These are phyloP conservation scores for Chiropotes sagulatus DNA, from an alignment of 2,797 vertebrate genomes.

Conservation along the genomic window DNA sequence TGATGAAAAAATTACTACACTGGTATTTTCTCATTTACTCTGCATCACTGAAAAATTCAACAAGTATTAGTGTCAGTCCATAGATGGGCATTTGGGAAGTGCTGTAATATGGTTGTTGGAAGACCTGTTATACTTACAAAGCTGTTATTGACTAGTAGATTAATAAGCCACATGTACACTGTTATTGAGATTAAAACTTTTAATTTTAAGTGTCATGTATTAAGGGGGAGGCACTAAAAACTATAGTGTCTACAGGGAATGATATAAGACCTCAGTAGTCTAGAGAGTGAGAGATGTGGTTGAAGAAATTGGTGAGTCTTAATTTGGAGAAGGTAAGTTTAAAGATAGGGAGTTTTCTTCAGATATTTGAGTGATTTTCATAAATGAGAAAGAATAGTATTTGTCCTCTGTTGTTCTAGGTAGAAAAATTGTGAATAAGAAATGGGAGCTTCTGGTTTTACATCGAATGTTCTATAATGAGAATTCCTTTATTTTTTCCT, in stretches of 20 bases:
- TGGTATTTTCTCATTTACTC: conserved; percentile 34
- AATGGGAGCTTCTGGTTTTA: conserved; percentile 32
- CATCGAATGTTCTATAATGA: not conserved
- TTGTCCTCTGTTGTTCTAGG: not conserved
- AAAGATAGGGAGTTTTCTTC: not conserved
- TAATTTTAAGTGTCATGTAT: not conserved
- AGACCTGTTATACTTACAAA: not conserved
- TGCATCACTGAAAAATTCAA: not conserved
- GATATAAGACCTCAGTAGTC: not conserved
- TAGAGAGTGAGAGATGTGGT: not conserved
- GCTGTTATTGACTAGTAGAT: not conserved
- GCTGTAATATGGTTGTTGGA: not conserved
- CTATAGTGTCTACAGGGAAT: not conserved
- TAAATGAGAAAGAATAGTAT: not conserved
- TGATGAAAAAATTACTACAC: conserved; percentile 5
- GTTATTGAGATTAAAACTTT: not conserved
- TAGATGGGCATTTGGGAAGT: not conserved
- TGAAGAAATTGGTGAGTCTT: not conserved
- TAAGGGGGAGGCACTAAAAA: not conserved
- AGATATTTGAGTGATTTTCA: not conserved
- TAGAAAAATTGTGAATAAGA: conserved; percentile 4
- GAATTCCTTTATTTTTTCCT: too few relatives aligned
- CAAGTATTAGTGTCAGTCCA: not conserved
- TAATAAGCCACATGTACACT: not conserved
- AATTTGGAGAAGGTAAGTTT: conserved; percentile 31